Evolutionary conservation across 1,140 invertebrate genomes (phyloP), one percentile per base, ranked within the genome.

Genomic region (Orchestia grillus): DNA sequence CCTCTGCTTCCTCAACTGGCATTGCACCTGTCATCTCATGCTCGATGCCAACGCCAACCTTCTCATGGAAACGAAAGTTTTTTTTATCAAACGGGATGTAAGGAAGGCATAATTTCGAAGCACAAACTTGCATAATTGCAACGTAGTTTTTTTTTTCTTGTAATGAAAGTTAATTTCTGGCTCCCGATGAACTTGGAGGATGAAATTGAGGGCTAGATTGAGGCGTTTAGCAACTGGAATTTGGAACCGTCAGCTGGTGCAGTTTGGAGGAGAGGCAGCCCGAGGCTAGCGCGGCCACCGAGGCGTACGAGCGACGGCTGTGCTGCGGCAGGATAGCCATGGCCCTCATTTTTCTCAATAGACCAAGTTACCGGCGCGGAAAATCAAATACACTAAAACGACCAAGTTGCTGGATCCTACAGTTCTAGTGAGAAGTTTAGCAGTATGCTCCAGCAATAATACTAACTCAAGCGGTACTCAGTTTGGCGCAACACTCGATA

Each of bases 1-100:
- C 92, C 44, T 47, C 92, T 44, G 92, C 92, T 94, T 94, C 92
- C 92, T 94, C 43, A 45, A 44, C 92, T 94, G 92, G 92, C 92
- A 47, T 47, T 94, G 92, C 92, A 94, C 92, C 92, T 94, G 92
- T 45, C 92, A 47, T 94, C 92, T n/a, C 92, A 28, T 42, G 43
- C 88, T 28, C 88, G 88, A 90, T 90, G 41, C 88, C 88, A 90
- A 11, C 4, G 15, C 11, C 36, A 77, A 28, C 62, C 11, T 77
- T 77, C 11, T 1, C 28, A 8, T 19, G 62, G 36, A 77, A 23
- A 77, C 62, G 28, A 77, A 77, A 15, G 1, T 8, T 23, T 77
- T 77, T 23, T 8, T 77, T 77, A 23, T 23, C 11, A 77, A 19
- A 36, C 3, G 11, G 11, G 11, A 36, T 28, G 28, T 77, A 3